These are phyloP conservation scores for Siderastrea siderea DNA, from an alignment of 92 coral and sea anemone species.

Conservation along the genomic window DNA sequence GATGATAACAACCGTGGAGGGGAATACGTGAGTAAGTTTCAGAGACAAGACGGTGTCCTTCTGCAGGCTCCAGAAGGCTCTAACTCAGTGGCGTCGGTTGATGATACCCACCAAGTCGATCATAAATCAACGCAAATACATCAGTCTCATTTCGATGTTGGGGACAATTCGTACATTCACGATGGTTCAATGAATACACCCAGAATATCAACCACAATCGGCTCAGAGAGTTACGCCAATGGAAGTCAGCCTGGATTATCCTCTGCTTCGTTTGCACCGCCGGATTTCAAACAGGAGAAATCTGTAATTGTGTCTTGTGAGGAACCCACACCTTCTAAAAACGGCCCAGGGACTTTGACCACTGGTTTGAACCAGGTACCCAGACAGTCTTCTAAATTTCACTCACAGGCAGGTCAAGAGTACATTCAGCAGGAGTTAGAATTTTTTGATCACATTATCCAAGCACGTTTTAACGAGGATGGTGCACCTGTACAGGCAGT, in stretches of 20 bases:
- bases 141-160: slow-evolving; percentile 5
- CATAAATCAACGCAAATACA: slow-evolving; percentile 31
- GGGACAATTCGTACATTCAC: slow-evolving; percentile 17
- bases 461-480: slow-evolving; percentile 59
- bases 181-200: slow-evolving; percentile 19
- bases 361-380: slow-evolving; percentile 34
- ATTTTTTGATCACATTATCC: slow-evolving; percentile 82
- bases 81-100: slow-evolving; percentile 25
- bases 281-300: slow-evolving; percentile 85
- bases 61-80: slow-evolving; percentile 61
- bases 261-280: slow-evolving; percentile 61
- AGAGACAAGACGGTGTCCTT: slow-evolving; percentile 69
- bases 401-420: slow-evolving; percentile 56
- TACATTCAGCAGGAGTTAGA: slow-evolving; percentile 72
- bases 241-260: slow-evolving; percentile 34
- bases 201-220: slow-evolving; percentile 28
- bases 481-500: slow-evolving; percentile 26
- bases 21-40: slow-evolving; percentile 66
- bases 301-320: slow-evolving; percentile 48
- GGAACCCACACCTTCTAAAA: slow-evolving; percentile 35
- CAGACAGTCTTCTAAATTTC: background rate
- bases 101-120: slow-evolving; percentile 41
- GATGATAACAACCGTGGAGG: slow-evolving; percentile 55
- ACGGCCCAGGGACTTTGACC: slow-evolving; percentile 20
- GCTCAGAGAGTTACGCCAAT: slow-evolving; percentile 19